Percentiles rank a stretch among this genome's conserved stretches.
phyloP scores from a whole-genome alignment of 2,797 vertebrate species.

The Falco concolor region DNA sequence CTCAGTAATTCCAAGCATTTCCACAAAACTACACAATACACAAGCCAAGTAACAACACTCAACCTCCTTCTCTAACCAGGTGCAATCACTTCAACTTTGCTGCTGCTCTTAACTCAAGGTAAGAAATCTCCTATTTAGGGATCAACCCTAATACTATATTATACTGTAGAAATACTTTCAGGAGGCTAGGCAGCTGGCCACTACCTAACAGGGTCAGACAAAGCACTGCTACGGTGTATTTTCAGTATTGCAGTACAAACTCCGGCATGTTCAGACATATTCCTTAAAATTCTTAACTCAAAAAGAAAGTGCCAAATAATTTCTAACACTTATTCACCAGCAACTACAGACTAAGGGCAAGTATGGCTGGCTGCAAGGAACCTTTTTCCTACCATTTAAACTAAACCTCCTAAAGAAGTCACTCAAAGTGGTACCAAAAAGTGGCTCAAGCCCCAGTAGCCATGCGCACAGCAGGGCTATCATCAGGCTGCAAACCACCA shows the following conservation, averaged over 20 bases:
- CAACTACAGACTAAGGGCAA: background rate
- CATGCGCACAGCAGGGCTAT: background rate
- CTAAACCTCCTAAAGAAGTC: background rate
- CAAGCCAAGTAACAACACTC: background rate
- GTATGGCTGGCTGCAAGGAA: background rate
- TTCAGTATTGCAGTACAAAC: background rate
- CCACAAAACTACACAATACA: background rate
- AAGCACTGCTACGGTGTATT: background rate
- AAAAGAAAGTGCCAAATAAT: background rate
- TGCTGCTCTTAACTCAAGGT: background rate
- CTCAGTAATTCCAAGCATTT: background rate
- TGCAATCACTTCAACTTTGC: background rate
- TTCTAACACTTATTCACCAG: background rate
- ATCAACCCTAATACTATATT: background rate
- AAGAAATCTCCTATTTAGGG: background rate
- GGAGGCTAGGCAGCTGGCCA: background rate
- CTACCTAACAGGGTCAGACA: background rate
- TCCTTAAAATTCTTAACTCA: background rate
- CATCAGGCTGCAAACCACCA: background rate
- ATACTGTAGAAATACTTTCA: background rate
- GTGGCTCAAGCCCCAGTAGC: background rate
- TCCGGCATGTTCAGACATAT: background rate
- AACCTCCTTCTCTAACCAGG: background rate
- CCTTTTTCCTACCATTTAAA: background rate
- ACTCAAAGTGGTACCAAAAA: background rate